These are phyloP conservation scores for Lepus townsendii DNA, from an alignment of 2,797 vertebrate species.

Conservation along the genomic window DNA sequence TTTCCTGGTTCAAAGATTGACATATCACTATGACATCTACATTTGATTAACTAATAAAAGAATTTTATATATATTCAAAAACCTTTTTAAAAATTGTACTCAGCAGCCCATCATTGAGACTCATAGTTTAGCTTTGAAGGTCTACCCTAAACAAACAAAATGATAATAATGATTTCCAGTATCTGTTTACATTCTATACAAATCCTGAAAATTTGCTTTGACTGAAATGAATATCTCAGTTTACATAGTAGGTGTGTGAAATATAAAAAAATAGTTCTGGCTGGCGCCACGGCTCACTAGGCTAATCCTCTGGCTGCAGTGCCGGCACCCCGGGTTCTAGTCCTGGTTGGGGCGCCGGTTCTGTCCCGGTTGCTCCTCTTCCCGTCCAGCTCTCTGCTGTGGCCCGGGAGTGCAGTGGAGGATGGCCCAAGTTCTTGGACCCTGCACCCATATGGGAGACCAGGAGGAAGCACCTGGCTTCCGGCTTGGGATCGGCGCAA, in stretches of 20 bases:
- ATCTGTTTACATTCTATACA: background rate
- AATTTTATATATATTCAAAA: background rate
- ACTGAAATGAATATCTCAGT: background rate
- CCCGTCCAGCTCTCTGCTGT: too few relatives aligned
- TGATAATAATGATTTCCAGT: background rate
- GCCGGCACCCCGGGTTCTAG: too few relatives aligned
- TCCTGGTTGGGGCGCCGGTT: too few relatives aligned
- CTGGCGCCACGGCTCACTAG: too few relatives aligned
- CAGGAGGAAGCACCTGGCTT: too few relatives aligned
- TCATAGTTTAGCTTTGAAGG: background rate
- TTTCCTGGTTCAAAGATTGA: conserved; percentile 10
- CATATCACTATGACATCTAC: background rate
- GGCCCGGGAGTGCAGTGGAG: too few relatives aligned
- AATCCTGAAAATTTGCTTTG: conserved; percentile 14
- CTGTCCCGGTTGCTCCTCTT: too few relatives aligned
- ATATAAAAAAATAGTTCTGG: background rate
- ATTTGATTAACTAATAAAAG: conserved; percentile 8
- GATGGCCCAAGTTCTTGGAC: too few relatives aligned
- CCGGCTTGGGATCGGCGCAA: too few relatives aligned
- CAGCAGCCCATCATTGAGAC: background rate
- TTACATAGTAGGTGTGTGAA: background rate
- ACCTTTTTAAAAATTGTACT: background rate
- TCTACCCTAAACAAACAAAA: background rate
- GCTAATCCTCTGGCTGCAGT: too few relatives aligned
- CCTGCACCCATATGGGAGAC: too few relatives aligned